These are phyloP conservation scores for Prochilodus magdalenae DNA, from an alignment of 2,113 vertebrate species.

Conservation along the genomic window DNA sequence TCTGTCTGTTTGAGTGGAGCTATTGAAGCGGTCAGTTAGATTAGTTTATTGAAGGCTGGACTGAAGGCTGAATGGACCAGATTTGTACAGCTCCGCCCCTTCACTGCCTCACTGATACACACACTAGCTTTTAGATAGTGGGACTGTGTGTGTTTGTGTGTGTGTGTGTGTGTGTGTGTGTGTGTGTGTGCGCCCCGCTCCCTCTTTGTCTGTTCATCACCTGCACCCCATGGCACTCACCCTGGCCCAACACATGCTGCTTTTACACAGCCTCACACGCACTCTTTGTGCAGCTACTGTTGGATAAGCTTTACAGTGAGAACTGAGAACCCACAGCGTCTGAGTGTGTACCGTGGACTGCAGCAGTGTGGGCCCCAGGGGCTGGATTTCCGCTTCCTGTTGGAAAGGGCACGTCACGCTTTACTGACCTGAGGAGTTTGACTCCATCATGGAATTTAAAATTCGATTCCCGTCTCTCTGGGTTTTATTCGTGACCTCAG, in stretches of 20 bases:
- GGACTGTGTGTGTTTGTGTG: not conserved
- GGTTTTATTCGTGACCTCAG: too few relatives aligned
- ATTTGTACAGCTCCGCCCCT: slow-evolving; percentile 15
- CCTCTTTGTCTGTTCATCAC: slow-evolving; percentile 11
- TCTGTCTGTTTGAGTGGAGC: not conserved
- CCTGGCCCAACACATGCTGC: slow-evolving; percentile 4
- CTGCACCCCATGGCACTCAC: slow-evolving; percentile 22
- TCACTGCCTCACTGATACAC: not conserved
- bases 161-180: not conserved
- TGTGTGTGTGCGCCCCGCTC: not conserved
- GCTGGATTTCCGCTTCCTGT: too few relatives aligned
- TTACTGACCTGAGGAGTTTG: too few relatives aligned
- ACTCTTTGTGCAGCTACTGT: too few relatives aligned
- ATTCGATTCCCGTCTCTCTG: too few relatives aligned
- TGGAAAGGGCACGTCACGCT: too few relatives aligned
- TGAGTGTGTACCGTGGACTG: too few relatives aligned
- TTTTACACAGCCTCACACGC: too few relatives aligned
- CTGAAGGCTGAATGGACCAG: slow-evolving; percentile 1
- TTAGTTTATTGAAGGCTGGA: slow-evolving; percentile 30
- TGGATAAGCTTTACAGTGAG: too few relatives aligned
- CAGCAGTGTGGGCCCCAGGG: too few relatives aligned
- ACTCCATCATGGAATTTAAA: too few relatives aligned
- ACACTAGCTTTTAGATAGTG: not conserved
- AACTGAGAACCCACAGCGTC: too few relatives aligned
- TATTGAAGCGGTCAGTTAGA: not conserved